These are phyloP conservation scores for Zaprionus ornatus DNA, from an alignment of 1,140 invertebrate species.

Conservation along the genomic window DNA sequence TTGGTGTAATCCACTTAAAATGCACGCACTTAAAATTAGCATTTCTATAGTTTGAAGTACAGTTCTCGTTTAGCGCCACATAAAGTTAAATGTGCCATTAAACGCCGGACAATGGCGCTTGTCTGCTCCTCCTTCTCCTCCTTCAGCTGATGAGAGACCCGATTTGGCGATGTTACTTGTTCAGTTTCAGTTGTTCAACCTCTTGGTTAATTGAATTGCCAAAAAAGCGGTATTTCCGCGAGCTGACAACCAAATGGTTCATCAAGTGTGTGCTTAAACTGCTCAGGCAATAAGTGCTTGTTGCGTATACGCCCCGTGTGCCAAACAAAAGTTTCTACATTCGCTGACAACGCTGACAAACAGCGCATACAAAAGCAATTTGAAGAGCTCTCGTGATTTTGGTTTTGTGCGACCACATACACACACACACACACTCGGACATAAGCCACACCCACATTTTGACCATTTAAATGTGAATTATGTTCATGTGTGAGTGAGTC, in stretches of 20 bases:
- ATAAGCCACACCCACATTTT: constrained; percentile 22
- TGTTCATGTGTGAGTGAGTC: neutral
- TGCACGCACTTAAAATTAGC: constrained; percentile 54
- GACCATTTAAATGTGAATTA: constrained; percentile 40
- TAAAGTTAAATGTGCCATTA: constrained; percentile 74
- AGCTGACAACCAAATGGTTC: constrained; percentile 45
- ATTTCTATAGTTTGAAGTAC: constrained; percentile 49
- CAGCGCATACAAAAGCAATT: constrained; percentile 33
- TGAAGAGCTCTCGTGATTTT: constrained; percentile 45
- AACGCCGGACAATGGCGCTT: constrained; percentile 6
- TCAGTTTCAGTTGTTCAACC: constrained; percentile 47
- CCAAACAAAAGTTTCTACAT: constrained; percentile 64
- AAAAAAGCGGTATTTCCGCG: constrained; percentile 60
- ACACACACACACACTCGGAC: constrained; percentile 13
- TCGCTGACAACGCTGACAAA: constrained; percentile 32
- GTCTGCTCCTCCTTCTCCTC: neutral
- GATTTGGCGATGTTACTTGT: constrained; percentile 52
- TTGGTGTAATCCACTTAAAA: constrained; percentile 44
- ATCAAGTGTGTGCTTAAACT: constrained; percentile 41
- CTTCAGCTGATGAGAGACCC: neutral
- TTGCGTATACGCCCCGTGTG: constrained; percentile 72
- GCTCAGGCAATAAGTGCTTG: constrained; percentile 53
- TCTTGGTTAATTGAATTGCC: constrained; percentile 73
- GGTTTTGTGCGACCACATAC: constrained; percentile 23
- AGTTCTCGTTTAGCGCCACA: constrained; percentile 46